Evolutionary conservation across 2,113 vertebrate species (phyloP).

Genomic region (Poecilia latipinna): DNA sequence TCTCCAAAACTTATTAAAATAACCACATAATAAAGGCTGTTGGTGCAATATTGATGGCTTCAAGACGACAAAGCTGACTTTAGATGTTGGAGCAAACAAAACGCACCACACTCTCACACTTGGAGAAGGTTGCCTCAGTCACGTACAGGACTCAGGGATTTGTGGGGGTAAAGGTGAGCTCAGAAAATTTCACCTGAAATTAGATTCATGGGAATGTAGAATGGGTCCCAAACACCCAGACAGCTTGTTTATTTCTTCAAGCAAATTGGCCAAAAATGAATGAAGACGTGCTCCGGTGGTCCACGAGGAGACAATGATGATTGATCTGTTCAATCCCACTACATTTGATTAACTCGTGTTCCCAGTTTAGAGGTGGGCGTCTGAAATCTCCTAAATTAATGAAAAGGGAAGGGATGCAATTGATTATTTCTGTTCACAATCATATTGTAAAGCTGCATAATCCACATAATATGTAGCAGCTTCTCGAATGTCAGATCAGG

Average conservation of each 20-base stretch:
- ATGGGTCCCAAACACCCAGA: slow-evolving; percentile 54
- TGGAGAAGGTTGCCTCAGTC: slow-evolving; percentile 29
- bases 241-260: slow-evolving; percentile 69
- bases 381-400: slow-evolving; percentile 30
- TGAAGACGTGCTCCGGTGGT: slow-evolving; percentile 52
- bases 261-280: slow-evolving; percentile 72
- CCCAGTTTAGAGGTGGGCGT: slow-evolving; percentile 27
- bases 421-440: slow-evolving; percentile 33
- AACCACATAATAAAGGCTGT: too few species aligned
- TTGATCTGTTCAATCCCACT: slow-evolving; percentile 69
- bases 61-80: not conserved
- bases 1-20: too few species aligned
- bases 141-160: slow-evolving; percentile 35
- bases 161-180: slow-evolving; percentile 59
- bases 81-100: slow-evolving; percentile 14
- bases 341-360: slow-evolving; percentile 73
- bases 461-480: slow-evolving; percentile 12
- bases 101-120: not conserved
- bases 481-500: not conserved
- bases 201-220: slow-evolving; percentile 73
- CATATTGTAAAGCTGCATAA: slow-evolving; percentile 12
- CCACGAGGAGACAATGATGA: slow-evolving; percentile 56
- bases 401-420: slow-evolving; percentile 20
- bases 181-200: slow-evolving; percentile 73
- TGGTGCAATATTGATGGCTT: not conserved